phyloP scores from a whole-genome alignment of 2,888 invertebrate genomes.

The Agrotis ipsilon region DNA sequence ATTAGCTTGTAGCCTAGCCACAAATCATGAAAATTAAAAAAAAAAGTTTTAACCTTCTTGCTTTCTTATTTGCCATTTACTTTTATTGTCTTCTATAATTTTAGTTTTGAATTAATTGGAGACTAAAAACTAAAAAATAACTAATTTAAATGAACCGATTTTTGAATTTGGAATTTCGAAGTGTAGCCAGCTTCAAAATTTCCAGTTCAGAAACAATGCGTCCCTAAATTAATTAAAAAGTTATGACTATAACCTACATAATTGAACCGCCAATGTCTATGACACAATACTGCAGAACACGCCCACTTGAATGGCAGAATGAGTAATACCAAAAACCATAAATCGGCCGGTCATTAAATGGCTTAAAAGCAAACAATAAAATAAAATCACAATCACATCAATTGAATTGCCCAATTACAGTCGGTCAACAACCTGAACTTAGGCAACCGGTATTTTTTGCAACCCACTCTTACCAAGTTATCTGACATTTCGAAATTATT shows the following conservation, averaged over 20 bases:
- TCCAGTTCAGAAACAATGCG: no score
- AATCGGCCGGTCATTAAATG: slow-evolving; percentile 43
- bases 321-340: slow-evolving; percentile 31
- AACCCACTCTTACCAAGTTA: slow-evolving; percentile 49
- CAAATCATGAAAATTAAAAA: slow-evolving; percentile 11
- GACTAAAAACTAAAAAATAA: no score
- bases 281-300: neutral
- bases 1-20: slow-evolving; percentile 38
- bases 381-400: slow-evolving; percentile 60
- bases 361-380: slow-evolving; percentile 54
- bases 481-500: slow-evolving; percentile 54
- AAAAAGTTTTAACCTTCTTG: no score
- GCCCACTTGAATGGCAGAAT: slow-evolving; percentile 4
- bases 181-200: no score
- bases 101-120: no score
- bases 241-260: no score
- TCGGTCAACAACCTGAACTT: slow-evolving; percentile 58
- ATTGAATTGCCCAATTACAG: slow-evolving; percentile 61
- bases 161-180: no score
- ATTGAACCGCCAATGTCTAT: no score
- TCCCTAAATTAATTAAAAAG: no score
- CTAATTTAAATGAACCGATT: no score
- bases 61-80: neutral
- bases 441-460: slow-evolving; percentile 55
- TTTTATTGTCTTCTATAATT: no score